A percentile compares a stretch with the other conserved stretches of the same genome.
phyloP scores from a whole-genome alignment of 2,888 invertebrate genomes.

The Pemphredon lugubris region DNA sequence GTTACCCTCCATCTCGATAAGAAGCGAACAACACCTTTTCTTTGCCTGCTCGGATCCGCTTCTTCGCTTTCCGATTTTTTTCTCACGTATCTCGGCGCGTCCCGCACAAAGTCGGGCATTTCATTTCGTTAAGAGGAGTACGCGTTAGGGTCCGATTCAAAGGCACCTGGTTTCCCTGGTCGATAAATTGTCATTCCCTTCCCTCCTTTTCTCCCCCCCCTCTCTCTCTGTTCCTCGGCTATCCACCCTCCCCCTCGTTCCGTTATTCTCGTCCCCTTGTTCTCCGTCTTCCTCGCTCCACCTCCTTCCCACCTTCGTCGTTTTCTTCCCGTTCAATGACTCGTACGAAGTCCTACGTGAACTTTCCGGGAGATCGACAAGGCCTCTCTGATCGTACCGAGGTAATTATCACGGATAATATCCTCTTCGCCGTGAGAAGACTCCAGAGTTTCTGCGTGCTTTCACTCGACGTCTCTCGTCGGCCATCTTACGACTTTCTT shows the following conservation, averaged over 20 bases:
- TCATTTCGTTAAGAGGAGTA: slow-evolving; percentile 64
- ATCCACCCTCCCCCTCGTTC: no score
- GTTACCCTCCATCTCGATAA: slow-evolving; percentile 47
- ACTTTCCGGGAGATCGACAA: slow-evolving; percentile 29
- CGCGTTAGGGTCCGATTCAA: slow-evolving; percentile 52
- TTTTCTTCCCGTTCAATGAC: slow-evolving; percentile 40
- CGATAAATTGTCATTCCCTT: slow-evolving; percentile 68
- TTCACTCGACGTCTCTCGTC: background rate
- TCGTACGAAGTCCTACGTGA: slow-evolving; percentile 37
- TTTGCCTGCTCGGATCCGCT: slow-evolving; percentile 4
- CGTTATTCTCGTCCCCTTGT: no score
- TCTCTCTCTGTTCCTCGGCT: slow-evolving; percentile 20
- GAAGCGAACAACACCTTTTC: slow-evolving; percentile 40
- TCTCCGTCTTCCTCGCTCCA: slow-evolving; percentile 9
- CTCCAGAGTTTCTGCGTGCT: background rate
- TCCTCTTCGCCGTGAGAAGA: background rate
- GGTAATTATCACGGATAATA: slow-evolving; percentile 39
- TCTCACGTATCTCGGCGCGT: slow-evolving; percentile 27
- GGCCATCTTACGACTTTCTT: background rate
- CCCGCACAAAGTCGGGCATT: slow-evolving; percentile 59
- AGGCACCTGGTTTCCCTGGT: slow-evolving; percentile 69
- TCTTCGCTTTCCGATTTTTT: background rate
- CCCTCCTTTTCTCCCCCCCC: slow-evolving; percentile 27
- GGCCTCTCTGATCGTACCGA: slow-evolving; percentile 19
- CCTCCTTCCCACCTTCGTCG: slow-evolving; percentile 23